Percentiles rank a stretch among this genome's conserved stretches.
These are phyloP conservation scores for Galerucella nymphaeae DNA, from an alignment of 2,888 invertebrate species.

Conservation along the genomic window DNA sequence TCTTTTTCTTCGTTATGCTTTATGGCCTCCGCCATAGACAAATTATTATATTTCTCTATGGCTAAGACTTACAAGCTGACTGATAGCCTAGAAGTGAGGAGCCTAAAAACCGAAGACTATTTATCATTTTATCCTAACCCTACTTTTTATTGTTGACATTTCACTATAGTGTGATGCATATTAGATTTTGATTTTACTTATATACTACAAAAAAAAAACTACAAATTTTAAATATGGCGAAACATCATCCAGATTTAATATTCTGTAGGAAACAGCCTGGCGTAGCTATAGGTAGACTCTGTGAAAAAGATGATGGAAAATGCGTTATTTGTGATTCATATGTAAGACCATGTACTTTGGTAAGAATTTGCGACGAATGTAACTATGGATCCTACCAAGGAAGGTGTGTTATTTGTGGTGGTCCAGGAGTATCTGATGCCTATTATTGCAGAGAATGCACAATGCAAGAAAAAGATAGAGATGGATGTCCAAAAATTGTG, in stretches of 20 bases:
- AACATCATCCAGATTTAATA: slow-evolving; percentile 99
- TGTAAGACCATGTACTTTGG: slow-evolving; percentile 96
- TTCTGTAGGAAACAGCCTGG: slow-evolving; percentile 99
- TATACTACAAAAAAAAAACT: neutral
- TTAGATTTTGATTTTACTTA: too few relatives aligned
- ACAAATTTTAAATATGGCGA: slow-evolving; percentile 79
- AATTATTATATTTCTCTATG: too few relatives aligned
- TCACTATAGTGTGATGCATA: neutral
- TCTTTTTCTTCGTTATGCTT: too few relatives aligned
- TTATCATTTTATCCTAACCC: too few relatives aligned
- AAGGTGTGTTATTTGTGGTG: slow-evolving; percentile 98
- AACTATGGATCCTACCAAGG: slow-evolving; percentile 99
- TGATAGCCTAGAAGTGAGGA: too few relatives aligned
- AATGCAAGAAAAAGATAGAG: slow-evolving; percentile 97
- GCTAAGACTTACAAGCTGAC: too few relatives aligned
- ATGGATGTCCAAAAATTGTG: slow-evolving; percentile 99
- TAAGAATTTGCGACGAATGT: slow-evolving; percentile 98
- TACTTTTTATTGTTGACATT: neutral
- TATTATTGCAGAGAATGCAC: slow-evolving; percentile 99
- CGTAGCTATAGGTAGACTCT: slow-evolving; percentile 95
- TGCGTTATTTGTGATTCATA: slow-evolving; percentile 99
- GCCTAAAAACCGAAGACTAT: too few relatives aligned
- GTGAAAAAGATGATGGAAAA: slow-evolving; percentile 99
- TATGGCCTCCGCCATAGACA: too few relatives aligned
- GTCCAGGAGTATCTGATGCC: slow-evolving; percentile 99